A percentile compares a stretch with the other conserved stretches of the same genome.
Evolutionary conservation across 2,113 vertebrate species (phyloP).

Genomic region (Forbesichthys agassizii): DNA sequence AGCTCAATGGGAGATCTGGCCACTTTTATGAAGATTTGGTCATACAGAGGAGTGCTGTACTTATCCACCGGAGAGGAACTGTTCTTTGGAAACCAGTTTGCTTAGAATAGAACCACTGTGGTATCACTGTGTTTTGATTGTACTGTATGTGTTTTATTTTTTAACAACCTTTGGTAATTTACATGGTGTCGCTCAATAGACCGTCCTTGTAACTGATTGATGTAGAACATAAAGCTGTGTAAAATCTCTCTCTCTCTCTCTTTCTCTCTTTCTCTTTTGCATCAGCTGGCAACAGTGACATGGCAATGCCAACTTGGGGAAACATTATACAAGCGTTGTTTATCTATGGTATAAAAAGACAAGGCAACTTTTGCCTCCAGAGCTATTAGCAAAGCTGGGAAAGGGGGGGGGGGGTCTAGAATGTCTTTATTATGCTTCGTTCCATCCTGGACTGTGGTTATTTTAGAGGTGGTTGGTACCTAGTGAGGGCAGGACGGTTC

Average conservation of each 20-base stretch:
- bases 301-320: conserved; percentile 5
- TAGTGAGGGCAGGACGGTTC: conserved; percentile 13
- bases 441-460: conserved; percentile 9
- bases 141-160: neutral
- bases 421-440: neutral
- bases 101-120: too few relatives aligned
- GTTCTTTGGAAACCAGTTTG: too few relatives aligned
- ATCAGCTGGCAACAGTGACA: conserved; percentile 19
- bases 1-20: too few relatives aligned
- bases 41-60: too few relatives aligned
- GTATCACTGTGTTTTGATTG: too few relatives aligned
- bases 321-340: conserved; percentile 18
- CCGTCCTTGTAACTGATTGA: neutral
- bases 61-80: too few relatives aligned
- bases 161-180: neutral
- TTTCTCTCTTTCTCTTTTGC: neutral
- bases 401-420: neutral
- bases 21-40: too few relatives aligned
- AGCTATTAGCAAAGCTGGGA: conserved; percentile 43
- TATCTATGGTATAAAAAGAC: conserved; percentile 27
- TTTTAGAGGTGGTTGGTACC: conserved; percentile 46
- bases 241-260: too few relatives aligned
- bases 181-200: neutral
- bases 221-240: too few relatives aligned
- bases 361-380: conserved; percentile 19